Conservation (phyloP, 2,888 invertebrate species). For the Orthonevra nobilis region DNA sequence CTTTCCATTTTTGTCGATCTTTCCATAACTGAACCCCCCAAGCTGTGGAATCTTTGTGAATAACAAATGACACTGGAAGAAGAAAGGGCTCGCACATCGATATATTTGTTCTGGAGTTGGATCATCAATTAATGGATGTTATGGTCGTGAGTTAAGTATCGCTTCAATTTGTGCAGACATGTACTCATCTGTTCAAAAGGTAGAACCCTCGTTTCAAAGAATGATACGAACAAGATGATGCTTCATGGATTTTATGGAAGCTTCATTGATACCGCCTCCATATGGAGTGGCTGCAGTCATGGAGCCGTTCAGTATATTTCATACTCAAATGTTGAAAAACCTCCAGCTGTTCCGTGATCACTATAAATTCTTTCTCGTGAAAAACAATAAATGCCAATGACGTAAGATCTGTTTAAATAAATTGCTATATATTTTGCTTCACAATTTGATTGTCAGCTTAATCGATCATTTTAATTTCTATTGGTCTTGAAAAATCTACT, state of each 20-base stretch:
- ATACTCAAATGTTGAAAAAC: constrained; percentile 22
- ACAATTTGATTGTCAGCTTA: constrained; percentile 1
- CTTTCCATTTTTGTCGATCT: neutral
- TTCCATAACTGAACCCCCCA: neutral
- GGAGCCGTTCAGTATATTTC: constrained; percentile 19
- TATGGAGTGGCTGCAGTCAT: constrained; percentile 40
- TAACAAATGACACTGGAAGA: constrained; percentile 13
- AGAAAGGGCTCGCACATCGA: constrained; percentile 9
- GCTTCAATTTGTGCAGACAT: constrained; percentile 22
- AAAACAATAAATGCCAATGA: neutral
- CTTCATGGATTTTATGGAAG: constrained; percentile 46
- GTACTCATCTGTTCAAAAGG: constrained; percentile 16
- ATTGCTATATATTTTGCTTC: constrained; percentile 6
- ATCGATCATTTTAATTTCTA: neutral
- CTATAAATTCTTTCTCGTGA: constrained; percentile 19
- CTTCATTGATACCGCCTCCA: constrained; percentile 52
- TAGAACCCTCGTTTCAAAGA: neutral
- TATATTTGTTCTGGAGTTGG: constrained; percentile 1
- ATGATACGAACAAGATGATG: neutral
- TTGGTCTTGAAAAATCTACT: neutral
- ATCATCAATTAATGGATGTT: constrained; percentile 12
- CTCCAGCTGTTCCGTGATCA: constrained; percentile 22
- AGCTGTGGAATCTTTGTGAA: neutral
- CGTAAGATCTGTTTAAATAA: neutral
- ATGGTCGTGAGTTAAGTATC: constrained; percentile 38